Conservation (phyloP, 2,888 invertebrate species). For the Oscheius sp. region DNA sequence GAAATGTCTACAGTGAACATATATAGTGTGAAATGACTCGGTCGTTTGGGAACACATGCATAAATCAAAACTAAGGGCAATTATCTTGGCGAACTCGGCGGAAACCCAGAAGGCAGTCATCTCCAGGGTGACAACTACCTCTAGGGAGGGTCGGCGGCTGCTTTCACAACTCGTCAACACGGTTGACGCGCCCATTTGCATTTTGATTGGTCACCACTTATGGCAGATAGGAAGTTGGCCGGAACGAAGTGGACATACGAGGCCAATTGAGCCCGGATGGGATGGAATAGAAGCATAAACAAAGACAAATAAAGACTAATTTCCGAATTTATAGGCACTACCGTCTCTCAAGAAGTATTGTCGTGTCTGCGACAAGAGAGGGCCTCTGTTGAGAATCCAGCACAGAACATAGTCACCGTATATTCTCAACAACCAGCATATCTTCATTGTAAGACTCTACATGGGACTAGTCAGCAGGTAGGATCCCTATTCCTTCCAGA, state of each 20-base stretch:
- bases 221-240: neutral
- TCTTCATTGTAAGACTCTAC: conserved; percentile 63
- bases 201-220: conserved; percentile 18
- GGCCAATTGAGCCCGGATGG: conserved; percentile 10
- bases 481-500: neutral
- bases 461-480: conserved; percentile 43
- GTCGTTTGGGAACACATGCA: conserved; percentile 2
- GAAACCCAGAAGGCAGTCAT: neutral
- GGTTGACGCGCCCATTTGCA: conserved; percentile 22
- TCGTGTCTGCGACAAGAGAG: conserved; percentile 54
- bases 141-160: conserved; percentile 10
- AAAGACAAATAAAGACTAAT: neutral
- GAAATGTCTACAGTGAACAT: neutral
- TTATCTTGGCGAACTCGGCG: too few relatives aligned
- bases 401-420: conserved; percentile 49
- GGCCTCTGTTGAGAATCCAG: conserved; percentile 44
- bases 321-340: conserved; percentile 5
- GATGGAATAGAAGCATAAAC: neutral
- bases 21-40: neutral
- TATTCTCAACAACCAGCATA: conserved; percentile 64
- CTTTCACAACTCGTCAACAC: conserved; percentile 23
- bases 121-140: neutral
- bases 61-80: conserved; percentile 17
- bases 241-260: neutral
- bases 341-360: conserved; percentile 44